Conservation (phyloP, 1,140 invertebrate species). For the Aphaenogaster ashmeadi region DNA sequence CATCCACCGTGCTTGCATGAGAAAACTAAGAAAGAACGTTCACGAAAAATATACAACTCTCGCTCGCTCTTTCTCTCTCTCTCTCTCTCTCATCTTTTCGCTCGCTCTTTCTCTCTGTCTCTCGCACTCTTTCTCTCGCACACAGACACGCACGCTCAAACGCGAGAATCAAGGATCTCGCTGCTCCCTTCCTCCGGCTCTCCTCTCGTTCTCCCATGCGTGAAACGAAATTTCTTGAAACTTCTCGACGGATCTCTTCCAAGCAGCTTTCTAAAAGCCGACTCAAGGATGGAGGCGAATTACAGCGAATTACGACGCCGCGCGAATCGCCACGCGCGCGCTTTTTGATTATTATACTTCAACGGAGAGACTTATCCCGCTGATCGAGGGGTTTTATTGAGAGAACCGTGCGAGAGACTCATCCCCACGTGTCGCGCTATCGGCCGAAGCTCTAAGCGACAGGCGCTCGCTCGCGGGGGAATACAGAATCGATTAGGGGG, state of each 20-base stretch:
- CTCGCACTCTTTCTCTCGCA: slow-evolving; percentile 18
- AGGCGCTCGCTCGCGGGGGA: slow-evolving; percentile 35
- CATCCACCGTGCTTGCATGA: slow-evolving; percentile 72
- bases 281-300: slow-evolving; percentile 60
- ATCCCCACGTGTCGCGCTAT: slow-evolving; percentile 3
- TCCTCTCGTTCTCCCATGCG: slow-evolving; percentile 53
- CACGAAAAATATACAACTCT: slow-evolving; percentile 60
- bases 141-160: slow-evolving; percentile 21
- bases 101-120: neutral
- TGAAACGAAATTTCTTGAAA: slow-evolving; percentile 80
- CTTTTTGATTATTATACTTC: slow-evolving; percentile 25
- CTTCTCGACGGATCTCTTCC: slow-evolving; percentile 72
- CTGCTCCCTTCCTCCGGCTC: neutral
- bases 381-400: neutral
- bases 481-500: slow-evolving; percentile 33
- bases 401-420: neutral
- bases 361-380: neutral
- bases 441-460: neutral
- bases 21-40: slow-evolving; percentile 72
- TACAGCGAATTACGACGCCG: slow-evolving; percentile 38
- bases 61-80: neutral
- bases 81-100: slow-evolving; percentile 40
- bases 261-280: slow-evolving; percentile 62
- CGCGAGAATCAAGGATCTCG: slow-evolving; percentile 37
- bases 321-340: neutral